Conservation (phyloP, 2,113 vertebrate species). For the Tichodroma muraria region DNA sequence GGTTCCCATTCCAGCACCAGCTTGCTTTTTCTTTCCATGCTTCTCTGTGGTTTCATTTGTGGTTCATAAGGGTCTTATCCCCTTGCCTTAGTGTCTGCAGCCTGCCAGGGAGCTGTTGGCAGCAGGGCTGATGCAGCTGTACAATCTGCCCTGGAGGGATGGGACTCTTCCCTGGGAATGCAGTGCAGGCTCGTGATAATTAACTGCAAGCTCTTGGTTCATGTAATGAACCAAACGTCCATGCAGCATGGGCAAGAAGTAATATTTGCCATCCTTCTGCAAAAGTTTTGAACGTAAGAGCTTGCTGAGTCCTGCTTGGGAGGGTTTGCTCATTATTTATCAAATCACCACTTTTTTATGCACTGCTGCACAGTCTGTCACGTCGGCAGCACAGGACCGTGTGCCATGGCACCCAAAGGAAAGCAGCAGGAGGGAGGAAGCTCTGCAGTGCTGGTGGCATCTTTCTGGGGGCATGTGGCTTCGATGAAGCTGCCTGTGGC, state of each 20-base stretch:
- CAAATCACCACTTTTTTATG: background rate
- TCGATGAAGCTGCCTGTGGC: fast-evolving
- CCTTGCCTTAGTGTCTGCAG: background rate
- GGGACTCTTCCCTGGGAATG: background rate
- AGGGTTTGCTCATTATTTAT: background rate
- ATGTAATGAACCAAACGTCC: background rate
- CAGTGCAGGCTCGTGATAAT: fast-evolving
- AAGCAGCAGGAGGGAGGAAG: background rate
- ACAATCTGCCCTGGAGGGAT: background rate
- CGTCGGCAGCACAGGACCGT: fast-evolving
- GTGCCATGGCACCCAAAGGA: background rate
- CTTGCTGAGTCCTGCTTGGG: background rate
- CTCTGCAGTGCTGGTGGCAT: background rate
- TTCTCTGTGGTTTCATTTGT: background rate
- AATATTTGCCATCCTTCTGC: background rate
- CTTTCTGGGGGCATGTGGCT: background rate
- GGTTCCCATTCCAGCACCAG: background rate
- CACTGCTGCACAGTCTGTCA: background rate
- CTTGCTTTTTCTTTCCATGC: background rate
- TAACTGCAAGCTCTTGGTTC: background rate
- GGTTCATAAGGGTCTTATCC: background rate
- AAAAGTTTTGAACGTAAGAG: background rate
- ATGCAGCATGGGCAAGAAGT: background rate
- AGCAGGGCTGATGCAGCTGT: background rate
- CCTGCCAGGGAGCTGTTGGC: background rate